Evolutionary conservation across 2,888 invertebrate genomes (phyloP), one percentile per base, ranked within the genome.

Genomic region (Acrocera orbiculus): DNA sequence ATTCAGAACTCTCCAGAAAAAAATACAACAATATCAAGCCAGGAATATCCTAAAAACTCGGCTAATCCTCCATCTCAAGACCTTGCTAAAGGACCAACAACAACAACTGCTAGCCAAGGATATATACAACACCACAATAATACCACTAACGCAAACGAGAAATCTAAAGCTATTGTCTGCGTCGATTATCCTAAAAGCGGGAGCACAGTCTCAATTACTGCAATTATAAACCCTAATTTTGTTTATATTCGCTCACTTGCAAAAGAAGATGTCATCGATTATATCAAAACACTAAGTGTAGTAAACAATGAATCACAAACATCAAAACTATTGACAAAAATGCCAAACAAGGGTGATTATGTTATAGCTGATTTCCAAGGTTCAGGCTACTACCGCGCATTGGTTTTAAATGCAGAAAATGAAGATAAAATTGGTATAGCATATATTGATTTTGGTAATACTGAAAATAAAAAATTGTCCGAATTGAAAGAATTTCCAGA

Each of bases 371-470:
- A 51, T 30, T 47, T 49, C 15, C 39, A 48, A 13, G 29, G 40
- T 3, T 46, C 36, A 9, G 35, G 35, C 9, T 40, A 16, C 27
- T 46, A 48, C 27, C 52, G 58, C 1, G 57, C 53, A 11, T 41
- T 56, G 40, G 47, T 58, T 2, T 35, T 58, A 0, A 49, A 49
- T 37, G 37, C 42, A 1, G 46, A 48, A 2, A 40, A 51, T 33
- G 35, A 43, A 2, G 38, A 46, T 3, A 37, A 40, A 15, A 54
- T 58, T 9, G 44, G 44, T 25, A 36, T 58, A 9, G 45, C 52
- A 10, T 52, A 49, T 26, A 42, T 57, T 8, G 58, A 58, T 34
- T 56, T 47, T 35, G 58, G 58, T 2, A 58, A 49, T 38, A 38
- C 51, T 11, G 57, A 55, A 35, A 16, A 42, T 3, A 45, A 48